A percentile compares a stretch with the other conserved stretches of the same genome.
Evolutionary conservation across 2,888 invertebrate species (phyloP).

Genomic region (Hypolimnas misippus): DNA sequence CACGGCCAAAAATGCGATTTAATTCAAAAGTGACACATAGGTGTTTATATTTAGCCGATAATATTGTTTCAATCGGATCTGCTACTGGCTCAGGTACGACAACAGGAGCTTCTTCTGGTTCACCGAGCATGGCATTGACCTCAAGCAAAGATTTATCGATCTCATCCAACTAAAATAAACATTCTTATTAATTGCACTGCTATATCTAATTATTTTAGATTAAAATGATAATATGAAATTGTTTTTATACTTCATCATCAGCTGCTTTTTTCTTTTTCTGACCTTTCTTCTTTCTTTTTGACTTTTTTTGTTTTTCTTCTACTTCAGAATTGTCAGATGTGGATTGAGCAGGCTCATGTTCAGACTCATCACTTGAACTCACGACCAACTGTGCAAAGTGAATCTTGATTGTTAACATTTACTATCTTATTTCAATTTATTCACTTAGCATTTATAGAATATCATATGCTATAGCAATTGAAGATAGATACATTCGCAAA

Average conservation of each 20-base stretch:
- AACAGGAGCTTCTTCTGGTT: constrained; percentile 42
- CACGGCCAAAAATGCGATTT: constrained; percentile 53
- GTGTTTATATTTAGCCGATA: constrained; percentile 48
- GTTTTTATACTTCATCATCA: constrained; percentile 8
- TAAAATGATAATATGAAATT: too few relatives aligned
- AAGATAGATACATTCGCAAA: not conserved
- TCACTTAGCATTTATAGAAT: not conserved
- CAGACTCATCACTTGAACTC: constrained; percentile 44
- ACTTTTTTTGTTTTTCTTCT: constrained; percentile 26
- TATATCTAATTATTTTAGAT: too few relatives aligned
- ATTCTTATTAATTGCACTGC: too few relatives aligned
- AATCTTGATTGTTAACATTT: constrained; percentile 1
- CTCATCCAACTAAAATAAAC: constrained; percentile 59
- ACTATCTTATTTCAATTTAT: not conserved
- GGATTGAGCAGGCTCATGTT: constrained; percentile 31
- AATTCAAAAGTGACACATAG: constrained; percentile 55
- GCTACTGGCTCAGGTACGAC: not conserved
- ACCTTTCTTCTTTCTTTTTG: constrained; percentile 47
- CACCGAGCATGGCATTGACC: constrained; percentile 60
- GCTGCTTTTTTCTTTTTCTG: constrained; percentile 40
- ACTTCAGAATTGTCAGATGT: constrained; percentile 24
- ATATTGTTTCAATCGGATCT: constrained; percentile 18
- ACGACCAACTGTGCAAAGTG: constrained; percentile 42
- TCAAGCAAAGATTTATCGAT: constrained; percentile 59
- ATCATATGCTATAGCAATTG: too few relatives aligned